Conservation (phyloP, 2,888 invertebrate species). For the Oxycera nigricornis region DNA sequence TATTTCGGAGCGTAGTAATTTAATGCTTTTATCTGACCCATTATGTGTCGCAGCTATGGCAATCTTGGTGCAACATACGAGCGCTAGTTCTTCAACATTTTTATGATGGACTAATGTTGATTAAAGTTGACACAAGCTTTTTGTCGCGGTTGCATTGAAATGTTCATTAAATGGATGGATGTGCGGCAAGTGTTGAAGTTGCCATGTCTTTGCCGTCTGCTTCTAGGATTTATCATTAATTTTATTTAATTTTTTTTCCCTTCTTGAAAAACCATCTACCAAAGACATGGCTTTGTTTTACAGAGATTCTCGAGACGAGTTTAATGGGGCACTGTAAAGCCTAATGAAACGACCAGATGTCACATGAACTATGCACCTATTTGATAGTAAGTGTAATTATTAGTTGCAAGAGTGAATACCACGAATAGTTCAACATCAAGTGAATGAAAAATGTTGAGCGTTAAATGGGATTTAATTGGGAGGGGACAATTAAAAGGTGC, state of each 20-base stretch:
- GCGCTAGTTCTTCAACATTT: background rate
- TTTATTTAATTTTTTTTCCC: too few relatives aligned
- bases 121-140: conserved; percentile 31
- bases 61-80: background rate
- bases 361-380: conserved; percentile 15
- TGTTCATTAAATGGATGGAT: conserved; percentile 23
- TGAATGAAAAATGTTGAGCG: background rate
- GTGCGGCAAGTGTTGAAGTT: conserved; percentile 23
- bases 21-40: conserved; percentile 27
- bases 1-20: conserved; percentile 36
- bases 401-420: conserved; percentile 7
- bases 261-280: too few relatives aligned
- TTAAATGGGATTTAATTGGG: conserved; percentile 12
- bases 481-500: conserved; percentile 21
- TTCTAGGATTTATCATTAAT: too few relatives aligned
- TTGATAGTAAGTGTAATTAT: background rate
- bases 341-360: conserved; percentile 15
- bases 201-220: background rate
- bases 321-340: conserved; percentile 23
- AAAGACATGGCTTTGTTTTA: background rate
- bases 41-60: conserved; percentile 19
- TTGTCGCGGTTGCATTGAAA: background rate
- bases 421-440: background rate
- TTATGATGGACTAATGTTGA: conserved; percentile 35
- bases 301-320: background rate